phyloP scores from a whole-genome alignment of 1,140 invertebrate genomes.

The Dinothrombium tinctorium region DNA sequence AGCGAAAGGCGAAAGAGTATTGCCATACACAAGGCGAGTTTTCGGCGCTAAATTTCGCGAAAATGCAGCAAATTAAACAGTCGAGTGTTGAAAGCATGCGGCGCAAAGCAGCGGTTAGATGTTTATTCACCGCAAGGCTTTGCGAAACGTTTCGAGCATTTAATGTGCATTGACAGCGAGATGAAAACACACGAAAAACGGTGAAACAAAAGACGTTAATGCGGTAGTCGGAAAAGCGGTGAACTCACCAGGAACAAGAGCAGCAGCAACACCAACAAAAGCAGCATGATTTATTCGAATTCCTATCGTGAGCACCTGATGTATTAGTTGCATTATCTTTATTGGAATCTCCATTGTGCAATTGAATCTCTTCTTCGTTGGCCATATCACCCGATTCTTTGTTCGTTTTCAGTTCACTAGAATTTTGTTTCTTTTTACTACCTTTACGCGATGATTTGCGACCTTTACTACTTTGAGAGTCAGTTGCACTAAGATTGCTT shows the following conservation, averaged over 20 bases:
- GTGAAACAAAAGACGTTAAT: background rate
- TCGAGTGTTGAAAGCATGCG: too few relatives aligned
- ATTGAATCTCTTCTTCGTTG: background rate
- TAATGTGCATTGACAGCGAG: background rate
- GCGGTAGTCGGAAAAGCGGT: too few relatives aligned
- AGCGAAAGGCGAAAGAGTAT: too few relatives aligned
- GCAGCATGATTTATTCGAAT: slow-evolving; percentile 17
- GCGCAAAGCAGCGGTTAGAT: too few relatives aligned
- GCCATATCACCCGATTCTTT: background rate
- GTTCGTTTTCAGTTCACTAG: background rate
- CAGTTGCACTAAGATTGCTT: background rate
- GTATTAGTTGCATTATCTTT: slow-evolving; percentile 3
- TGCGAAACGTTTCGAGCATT: too few relatives aligned
- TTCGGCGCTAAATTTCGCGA: too few relatives aligned
- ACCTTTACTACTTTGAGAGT: background rate
- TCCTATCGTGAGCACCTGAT: slow-evolving; percentile 1
- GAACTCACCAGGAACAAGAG: slow-evolving; percentile 19
- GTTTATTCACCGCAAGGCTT: too few relatives aligned
- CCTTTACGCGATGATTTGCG: slow-evolving; percentile 5
- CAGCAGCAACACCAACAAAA: slow-evolving; percentile 23
- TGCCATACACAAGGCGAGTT: too few relatives aligned
- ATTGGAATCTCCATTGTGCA: background rate
- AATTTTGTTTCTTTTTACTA: slow-evolving; percentile 6
- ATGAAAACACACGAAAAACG: background rate
- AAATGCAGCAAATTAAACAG: too few relatives aligned